Conservation (phyloP, 2,797 vertebrate species). For the Eulemur mongoz region DNA sequence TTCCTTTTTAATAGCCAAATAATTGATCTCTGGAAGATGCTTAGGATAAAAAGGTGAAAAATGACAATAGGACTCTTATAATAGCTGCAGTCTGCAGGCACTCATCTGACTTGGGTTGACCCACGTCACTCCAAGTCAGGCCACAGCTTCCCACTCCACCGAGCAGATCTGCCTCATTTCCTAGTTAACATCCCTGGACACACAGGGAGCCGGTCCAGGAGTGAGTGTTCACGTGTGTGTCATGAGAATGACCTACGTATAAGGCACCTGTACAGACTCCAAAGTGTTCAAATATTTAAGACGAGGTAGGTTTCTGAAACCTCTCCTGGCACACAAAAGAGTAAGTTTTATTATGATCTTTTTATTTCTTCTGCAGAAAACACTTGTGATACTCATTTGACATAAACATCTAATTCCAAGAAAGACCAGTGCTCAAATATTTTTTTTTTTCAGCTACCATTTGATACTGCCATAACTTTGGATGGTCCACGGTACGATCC, state of each 20-base stretch:
- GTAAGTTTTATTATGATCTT: constrained; percentile 30
- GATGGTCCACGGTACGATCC: not conserved
- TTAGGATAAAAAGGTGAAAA: constrained; percentile 21
- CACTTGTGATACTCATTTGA: constrained; percentile 19
- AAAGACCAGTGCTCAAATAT: constrained; percentile 14
- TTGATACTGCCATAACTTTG: not conserved
- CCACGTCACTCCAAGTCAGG: not conserved
- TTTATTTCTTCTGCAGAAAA: constrained; percentile 22
- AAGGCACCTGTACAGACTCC: constrained; percentile 85
- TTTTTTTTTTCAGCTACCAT: constrained; percentile 43
- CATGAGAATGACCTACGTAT: constrained; percentile 62
- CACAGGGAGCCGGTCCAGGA: not conserved
- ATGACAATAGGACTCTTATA: constrained; percentile 9
- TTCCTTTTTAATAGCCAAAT: constrained; percentile 44
- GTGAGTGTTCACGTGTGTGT: not conserved
- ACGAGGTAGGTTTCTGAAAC: constrained; percentile 84
- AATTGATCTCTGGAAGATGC: not conserved
- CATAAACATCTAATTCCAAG: constrained; percentile 43
- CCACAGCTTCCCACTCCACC: not conserved
- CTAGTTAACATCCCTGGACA: not conserved
- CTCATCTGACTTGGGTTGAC: not conserved
- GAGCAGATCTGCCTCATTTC: not conserved
- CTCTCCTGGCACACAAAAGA: constrained; percentile 38
- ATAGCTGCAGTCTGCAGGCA: not conserved
- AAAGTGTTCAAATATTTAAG: constrained; percentile 70